A percentile compares a stretch with the other conserved stretches of the same genome.
Conservation (phyloP, 2,113 vertebrate species). For the Tragelaphus strepsiceros region DNA sequence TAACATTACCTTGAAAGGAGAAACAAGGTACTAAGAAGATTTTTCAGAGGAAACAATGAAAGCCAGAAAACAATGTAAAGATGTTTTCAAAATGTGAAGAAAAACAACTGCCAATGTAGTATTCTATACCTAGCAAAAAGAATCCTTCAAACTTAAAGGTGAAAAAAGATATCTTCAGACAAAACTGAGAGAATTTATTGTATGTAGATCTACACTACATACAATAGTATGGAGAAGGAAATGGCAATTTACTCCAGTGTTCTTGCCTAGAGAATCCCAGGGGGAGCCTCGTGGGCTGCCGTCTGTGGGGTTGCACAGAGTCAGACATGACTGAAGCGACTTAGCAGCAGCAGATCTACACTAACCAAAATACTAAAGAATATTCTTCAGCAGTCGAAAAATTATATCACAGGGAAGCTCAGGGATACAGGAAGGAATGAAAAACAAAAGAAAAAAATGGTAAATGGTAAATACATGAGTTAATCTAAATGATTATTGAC, state of each 20-base stretch:
- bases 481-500: neutral
- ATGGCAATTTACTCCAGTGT: no score
- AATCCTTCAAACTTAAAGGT: neutral
- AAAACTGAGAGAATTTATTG: neutral
- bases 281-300: no score
- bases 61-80: neutral
- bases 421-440: neutral
- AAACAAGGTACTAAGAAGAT: neutral
- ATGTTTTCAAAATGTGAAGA: neutral
- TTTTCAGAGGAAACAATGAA: neutral
- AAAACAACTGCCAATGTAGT: neutral
- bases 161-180: neutral
- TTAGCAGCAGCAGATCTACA: neutral
- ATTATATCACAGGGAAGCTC: neutral
- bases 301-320: no score
- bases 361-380: neutral
- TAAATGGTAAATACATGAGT: neutral
- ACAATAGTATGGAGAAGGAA: no score
- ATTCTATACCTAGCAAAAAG: neutral
- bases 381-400: neutral
- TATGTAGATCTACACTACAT: neutral
- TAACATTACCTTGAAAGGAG: neutral
- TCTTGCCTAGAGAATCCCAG: no score
- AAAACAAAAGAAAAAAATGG: neutral
- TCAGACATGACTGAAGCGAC: no score